Base-by-base conservation (phyloP, 1,140 invertebrate species). In the Physella acuta region DNA sequence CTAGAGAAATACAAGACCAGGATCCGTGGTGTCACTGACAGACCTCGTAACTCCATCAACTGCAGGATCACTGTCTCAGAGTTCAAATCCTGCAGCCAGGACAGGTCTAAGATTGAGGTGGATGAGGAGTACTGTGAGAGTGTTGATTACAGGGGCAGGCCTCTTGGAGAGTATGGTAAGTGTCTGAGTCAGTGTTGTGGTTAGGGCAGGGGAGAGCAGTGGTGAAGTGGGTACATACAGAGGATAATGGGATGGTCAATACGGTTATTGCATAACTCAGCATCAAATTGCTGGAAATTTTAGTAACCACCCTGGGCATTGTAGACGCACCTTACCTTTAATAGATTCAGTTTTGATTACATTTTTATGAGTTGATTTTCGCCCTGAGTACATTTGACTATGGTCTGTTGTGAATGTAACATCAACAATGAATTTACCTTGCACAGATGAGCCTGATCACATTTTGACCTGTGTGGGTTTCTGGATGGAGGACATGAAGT, bases 401-500 rank as follows among this genome's bases (percentile, higher is more conserved):
- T n/a, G n/a, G n/a, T n/a, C n/a, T n/a, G n/a, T n/a, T n/a, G n/a
- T n/a, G n/a, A n/a, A n/a, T n/a, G n/a, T n/a, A n/a, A n/a, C n/a
- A n/a, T n/a, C n/a, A n/a, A n/a, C n/a, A n/a, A n/a, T n/a, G n/a
- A n/a, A n/a, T n/a, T n/a, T n/a, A n/a, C n/a, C n/a, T n/a, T n/a
- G n/a, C n/a, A n/a, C 74, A 92, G 91, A 93, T 88, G 93, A 95
- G 79, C 94, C 95, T 17, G 97, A 99, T 88, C 96, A 98, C 78
- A 91, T 91, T 81, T 92, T 99, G 90, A 94, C 95, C 81, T 99
- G 97, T 83, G 95, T 98, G 77, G 97, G 95, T 1, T 98, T 90
- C 84, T 98, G 94, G 93, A 97, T 97, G 84, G 97, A 99, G 83
- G 98, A 98, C 89, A 88, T 98, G 0, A 95, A 94, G 83, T 98